These are phyloP conservation scores for honey bee (Apis mellifera) DNA, from an alignment of 1,140 invertebrate species.

Conservation along the genomic window Amel_HAv3.1 CM009932.2:6801501-6802000, in stretches of 20 bases:
- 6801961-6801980: constrained; percentile 54
- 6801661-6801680: no score
- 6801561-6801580: no score
- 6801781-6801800: constrained; percentile 5
- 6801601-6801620: no score
- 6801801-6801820: constrained; percentile 17
- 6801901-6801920: constrained; percentile 51
- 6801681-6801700: background rate
- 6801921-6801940: constrained; percentile 45
- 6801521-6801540: no score
- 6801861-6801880: constrained; percentile 60
- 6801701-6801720: no score
- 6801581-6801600: no score
- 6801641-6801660: no score
- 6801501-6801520: no score
- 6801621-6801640: no score
- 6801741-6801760: background rate
- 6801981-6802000: constrained; percentile 44
- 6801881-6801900: constrained; percentile 58
- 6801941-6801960: constrained; percentile 13
- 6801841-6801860: constrained; percentile 48
- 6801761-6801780: background rate
- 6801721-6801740: no score
- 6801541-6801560: no score
- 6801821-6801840: constrained; percentile 33